phyloP scores from a whole-genome alignment of 2,113 vertebrate species.

The Antigone vipio region DNA sequence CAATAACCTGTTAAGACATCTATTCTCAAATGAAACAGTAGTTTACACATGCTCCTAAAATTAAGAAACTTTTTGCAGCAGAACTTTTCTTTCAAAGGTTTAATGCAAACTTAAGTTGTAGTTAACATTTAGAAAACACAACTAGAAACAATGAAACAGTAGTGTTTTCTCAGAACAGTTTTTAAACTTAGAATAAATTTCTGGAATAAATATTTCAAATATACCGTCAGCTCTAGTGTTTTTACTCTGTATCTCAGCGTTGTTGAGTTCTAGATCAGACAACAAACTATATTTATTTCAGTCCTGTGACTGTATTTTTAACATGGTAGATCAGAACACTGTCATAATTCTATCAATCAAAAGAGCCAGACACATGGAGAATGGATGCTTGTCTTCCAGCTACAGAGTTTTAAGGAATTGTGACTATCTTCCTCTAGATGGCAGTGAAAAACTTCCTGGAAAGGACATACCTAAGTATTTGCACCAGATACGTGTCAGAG shows the following conservation, averaged over 20 bases:
- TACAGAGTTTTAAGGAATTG: background rate
- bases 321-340: background rate
- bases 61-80: background rate
- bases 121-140: background rate
- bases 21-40: background rate
- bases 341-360: background rate
- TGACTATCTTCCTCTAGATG: conserved; percentile 52
- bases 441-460: conserved; percentile 47
- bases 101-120: background rate
- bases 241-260: background rate
- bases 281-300: background rate
- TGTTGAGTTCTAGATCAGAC: background rate
- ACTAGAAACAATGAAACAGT: background rate
- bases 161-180: background rate
- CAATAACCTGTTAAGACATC: background rate
- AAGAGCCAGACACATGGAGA: background rate
- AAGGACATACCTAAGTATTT: background rate
- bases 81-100: background rate
- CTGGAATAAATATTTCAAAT: background rate
- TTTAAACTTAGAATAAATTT: background rate
- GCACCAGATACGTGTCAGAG: background rate
- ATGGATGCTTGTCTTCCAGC: background rate
- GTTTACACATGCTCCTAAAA: background rate
- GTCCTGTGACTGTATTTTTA: background rate
- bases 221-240: background rate